Conservation (phyloP, 2,797 vertebrate species). For the Epinephelus malabaricus region DNA sequence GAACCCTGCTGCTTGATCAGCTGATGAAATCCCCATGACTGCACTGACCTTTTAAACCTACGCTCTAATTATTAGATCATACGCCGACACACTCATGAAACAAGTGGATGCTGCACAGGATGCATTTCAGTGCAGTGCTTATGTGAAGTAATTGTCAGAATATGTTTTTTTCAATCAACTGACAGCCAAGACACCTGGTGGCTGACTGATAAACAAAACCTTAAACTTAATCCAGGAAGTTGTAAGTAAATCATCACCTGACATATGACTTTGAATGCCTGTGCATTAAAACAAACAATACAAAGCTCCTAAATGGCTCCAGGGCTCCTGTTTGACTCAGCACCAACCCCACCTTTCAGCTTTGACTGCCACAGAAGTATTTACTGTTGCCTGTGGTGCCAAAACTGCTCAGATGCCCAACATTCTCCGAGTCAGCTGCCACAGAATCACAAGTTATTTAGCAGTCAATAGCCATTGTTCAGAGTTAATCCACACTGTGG, state of each 20-base stretch:
- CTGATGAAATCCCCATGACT: conserved; percentile 39
- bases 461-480: conserved; percentile 53
- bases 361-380: not conserved
- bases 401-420: conserved; percentile 8
- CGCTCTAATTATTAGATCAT: conserved; percentile 18
- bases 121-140: not conserved
- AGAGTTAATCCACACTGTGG: not conserved
- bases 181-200: not conserved
- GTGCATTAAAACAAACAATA: not conserved
- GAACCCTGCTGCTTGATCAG: conserved; percentile 14
- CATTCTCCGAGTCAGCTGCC: conserved; percentile 70
- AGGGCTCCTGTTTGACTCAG: not conserved
- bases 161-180: not conserved
- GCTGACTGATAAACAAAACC: not conserved
- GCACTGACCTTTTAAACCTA: conserved; percentile 46
- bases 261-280: not conserved
- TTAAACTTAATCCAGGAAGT: not conserved
- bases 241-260: not conserved
- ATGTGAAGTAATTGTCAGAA: not conserved
- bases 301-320: not conserved
- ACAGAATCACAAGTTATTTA: conserved; percentile 59
- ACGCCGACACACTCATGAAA: not conserved
- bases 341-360: not conserved
- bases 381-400: not conserved
- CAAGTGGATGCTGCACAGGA: not conserved